Evolutionary conservation across 2,888 invertebrate genomes (phyloP).

Genomic region (Himalopsyche anomala): DNA sequence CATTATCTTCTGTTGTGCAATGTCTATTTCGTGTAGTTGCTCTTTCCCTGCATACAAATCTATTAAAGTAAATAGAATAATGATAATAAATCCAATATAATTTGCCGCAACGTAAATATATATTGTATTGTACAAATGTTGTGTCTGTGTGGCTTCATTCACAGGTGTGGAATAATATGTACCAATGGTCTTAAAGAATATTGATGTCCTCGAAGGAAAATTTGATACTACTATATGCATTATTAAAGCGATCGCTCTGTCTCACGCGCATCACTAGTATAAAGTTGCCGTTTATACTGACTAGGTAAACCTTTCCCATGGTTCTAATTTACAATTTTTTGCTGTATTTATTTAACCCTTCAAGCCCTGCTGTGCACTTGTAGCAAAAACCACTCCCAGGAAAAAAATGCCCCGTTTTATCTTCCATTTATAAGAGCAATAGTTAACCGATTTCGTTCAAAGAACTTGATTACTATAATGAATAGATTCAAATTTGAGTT

Average conservation of each 20-base stretch:
- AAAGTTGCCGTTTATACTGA: neutral
- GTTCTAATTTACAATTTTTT: neutral
- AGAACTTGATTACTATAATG: no score
- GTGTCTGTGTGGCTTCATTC: conserved; percentile 55
- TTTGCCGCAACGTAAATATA: conserved; percentile 47
- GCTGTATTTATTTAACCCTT: neutral
- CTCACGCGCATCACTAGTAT: neutral
- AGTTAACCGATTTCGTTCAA: no score
- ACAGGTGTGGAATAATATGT: neutral
- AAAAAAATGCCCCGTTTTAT: no score
- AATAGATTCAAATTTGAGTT: no score
- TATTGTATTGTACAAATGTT: conserved; percentile 50
- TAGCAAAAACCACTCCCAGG: no score
- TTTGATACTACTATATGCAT: neutral
- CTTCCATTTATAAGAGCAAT: no score
- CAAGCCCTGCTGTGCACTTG: no score
- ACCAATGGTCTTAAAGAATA: neutral
- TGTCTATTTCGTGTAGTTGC: conserved; percentile 27
- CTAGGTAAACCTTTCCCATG: neutral
- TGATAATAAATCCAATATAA: conserved; percentile 48
- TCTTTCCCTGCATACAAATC: conserved; percentile 1
- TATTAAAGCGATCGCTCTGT: neutral
- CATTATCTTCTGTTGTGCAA: neutral
- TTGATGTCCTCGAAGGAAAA: conserved; percentile 23
- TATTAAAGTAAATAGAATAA: neutral